Base-by-base conservation (phyloP, 2,888 invertebrate species). In the Bunonema sp. region DNA sequence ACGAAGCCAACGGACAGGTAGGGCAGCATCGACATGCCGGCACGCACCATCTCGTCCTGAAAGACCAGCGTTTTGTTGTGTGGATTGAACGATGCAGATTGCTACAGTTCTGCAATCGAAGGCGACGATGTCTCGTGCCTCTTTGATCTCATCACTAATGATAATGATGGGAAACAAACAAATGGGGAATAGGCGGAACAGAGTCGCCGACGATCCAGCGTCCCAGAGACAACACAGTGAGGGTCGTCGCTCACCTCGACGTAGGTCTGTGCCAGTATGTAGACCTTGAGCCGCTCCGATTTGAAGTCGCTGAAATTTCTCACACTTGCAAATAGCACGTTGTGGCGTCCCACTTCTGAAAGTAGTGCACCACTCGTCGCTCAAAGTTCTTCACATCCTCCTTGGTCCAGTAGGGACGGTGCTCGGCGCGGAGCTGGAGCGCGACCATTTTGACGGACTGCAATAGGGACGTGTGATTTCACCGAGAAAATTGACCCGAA, bases 371-470 rank as follows among this genome's bases (percentile, higher is more conserved):
- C 38, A 62, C 31, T 19, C 39, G 40, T 54, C 63, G 52, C 37
- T 62, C 62, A 47, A 54, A 62, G 18, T 49, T 40, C 43, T 62
- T 62, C 18, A 63, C 54, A 15, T 54, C 49, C n/a, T 39, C 38
- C 20, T 50, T 49, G 1, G 47, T 49, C 62, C 62, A 62, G n/a
- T 53, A 50, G 1, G 41, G 39, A 15, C 57, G 49, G 39, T 62
- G 62, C 37, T 61, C 59, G 15, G 59, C 53, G 3, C 56, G 51
- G 39, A 51, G 50, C 44, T 49, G 57, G 16, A 58, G 24, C 1
- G 52, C 48, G 12, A 60, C 48, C 56, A 60, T 61, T 43, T 61
- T 57, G 4, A 61, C 57, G 3, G 46, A 46, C 38, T 61, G 61
- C 44, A 63, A n/a, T n/a, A n/a, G n/a, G n/a, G n/a, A n/a, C n/a